Evolutionary conservation across 2,797 vertebrate genomes (phyloP).

Genomic region (Schizopygopsis malacanthus): DNA sequence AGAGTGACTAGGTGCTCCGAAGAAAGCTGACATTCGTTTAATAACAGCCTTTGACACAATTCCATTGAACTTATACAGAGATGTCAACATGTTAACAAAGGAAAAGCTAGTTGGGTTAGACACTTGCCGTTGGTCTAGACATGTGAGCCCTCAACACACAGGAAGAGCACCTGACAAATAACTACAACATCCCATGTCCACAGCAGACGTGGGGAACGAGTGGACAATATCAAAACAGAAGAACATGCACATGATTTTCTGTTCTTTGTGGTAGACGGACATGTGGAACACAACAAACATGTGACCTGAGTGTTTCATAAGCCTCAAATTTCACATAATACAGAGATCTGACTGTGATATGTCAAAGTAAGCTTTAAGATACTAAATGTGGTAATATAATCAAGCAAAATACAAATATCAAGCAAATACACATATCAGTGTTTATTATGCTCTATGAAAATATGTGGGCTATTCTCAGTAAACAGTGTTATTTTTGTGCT

Average conservation of each 20-base stretch:
- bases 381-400: background rate
- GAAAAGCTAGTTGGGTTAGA: slow-evolving; percentile 52
- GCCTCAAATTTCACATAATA: background rate
- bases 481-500: background rate
- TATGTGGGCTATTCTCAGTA: background rate
- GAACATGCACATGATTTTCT: background rate
- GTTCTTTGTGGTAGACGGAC: background rate
- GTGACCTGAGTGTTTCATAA: background rate
- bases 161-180: slow-evolving; percentile 60
- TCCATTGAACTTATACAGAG: slow-evolving; percentile 61
- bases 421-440: background rate
- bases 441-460: background rate
- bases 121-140: slow-evolving; percentile 55
- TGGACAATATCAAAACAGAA: background rate
- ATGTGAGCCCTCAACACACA: slow-evolving; percentile 10
- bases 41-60: slow-evolving; percentile 61
- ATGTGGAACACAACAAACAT: slow-evolving; percentile 14
- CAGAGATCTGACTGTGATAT: slow-evolving; percentile 9
- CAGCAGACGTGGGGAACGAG: slow-evolving; percentile 16
- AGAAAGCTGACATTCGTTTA: slow-evolving; percentile 43
- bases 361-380: background rate
- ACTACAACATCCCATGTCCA: slow-evolving; percentile 61
- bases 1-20: slow-evolving; percentile 22
- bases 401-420: background rate
- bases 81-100: slow-evolving; percentile 71